A percentile compares a stretch with the other conserved stretches of the same genome.
Conservation (phyloP, 1,140 invertebrate species). For the Littorina saxatilis region DNA sequence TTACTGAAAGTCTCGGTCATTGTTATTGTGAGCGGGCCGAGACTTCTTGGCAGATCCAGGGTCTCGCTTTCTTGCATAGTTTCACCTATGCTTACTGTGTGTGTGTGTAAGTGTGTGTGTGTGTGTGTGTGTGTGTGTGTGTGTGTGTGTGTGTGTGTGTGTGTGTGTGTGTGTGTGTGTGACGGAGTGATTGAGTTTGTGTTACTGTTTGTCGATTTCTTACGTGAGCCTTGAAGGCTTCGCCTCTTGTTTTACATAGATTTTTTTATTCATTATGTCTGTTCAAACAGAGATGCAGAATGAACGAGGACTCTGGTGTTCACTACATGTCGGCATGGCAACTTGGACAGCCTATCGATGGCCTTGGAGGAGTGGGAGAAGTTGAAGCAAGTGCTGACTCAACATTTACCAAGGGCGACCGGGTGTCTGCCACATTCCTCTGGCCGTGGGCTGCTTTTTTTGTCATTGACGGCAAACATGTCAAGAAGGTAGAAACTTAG, state of each 20-base stretch:
- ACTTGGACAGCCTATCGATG: conserved; percentile 58
- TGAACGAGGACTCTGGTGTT: conserved; percentile 69
- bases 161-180: neutral
- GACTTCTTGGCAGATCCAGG: too few species aligned
- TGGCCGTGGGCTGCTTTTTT: conserved; percentile 67
- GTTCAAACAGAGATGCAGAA: conserved; percentile 70
- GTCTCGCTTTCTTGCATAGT: too few species aligned
- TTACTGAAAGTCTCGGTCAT: neutral
- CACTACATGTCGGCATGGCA: conserved; percentile 64
- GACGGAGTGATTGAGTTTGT: too few species aligned
- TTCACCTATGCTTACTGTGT: neutral
- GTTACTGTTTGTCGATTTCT: too few species aligned
- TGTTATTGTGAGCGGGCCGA: neutral
- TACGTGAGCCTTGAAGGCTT: too few species aligned
- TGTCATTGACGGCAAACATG: conserved; percentile 4
- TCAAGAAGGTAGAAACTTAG: conserved; percentile 37
- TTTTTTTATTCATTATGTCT: too few species aligned
- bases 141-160: neutral
- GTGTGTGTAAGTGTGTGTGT: neutral
- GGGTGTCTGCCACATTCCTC: conserved; percentile 51
- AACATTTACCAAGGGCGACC: conserved; percentile 54
- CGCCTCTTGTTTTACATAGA: too few species aligned
- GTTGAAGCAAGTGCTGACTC: conserved; percentile 50
- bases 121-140: neutral
- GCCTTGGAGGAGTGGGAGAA: conserved; percentile 66